Percentiles rank a stretch among this genome's conserved stretches.
Conservation (phyloP, 2,888 invertebrate species). For the Diadegma fenestrale region DNA sequence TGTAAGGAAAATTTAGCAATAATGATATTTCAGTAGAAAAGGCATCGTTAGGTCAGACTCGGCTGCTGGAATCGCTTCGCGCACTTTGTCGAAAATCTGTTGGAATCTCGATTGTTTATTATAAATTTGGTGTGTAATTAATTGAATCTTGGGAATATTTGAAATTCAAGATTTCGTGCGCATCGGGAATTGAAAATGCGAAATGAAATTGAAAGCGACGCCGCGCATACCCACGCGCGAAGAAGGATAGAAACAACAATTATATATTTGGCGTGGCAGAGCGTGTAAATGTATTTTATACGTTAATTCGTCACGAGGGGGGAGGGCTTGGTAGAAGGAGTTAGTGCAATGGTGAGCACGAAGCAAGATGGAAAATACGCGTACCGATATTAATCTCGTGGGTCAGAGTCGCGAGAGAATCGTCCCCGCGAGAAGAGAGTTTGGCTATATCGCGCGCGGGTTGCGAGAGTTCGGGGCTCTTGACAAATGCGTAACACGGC, state of each 20-base stretch:
- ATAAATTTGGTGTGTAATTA: neutral
- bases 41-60: neutral
- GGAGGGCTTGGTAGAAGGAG: conserved; percentile 49
- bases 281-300: conserved; percentile 70
- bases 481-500: conserved; percentile 79
- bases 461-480: conserved; percentile 56
- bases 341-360: conserved; percentile 11
- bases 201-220: neutral
- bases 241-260: conserved; percentile 61
- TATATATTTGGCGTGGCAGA: conserved; percentile 65
- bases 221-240: neutral
- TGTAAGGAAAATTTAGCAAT: neutral
- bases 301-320: conserved; percentile 68
- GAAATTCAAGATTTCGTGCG: neutral
- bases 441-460: conserved; percentile 18
- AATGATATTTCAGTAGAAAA: conserved; percentile 12
- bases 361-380: conserved; percentile 63
- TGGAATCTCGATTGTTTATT: neutral
- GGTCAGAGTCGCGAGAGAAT: conserved; percentile 16
- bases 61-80: neutral
- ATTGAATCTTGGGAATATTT: neutral
- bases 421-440: conserved; percentile 13
- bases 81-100: neutral
- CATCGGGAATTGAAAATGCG: neutral
- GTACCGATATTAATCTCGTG: conserved; percentile 76